Evolutionary conservation across 2,888 invertebrate genomes (phyloP).

Genomic region (Tenthredo distinguenda): DNA sequence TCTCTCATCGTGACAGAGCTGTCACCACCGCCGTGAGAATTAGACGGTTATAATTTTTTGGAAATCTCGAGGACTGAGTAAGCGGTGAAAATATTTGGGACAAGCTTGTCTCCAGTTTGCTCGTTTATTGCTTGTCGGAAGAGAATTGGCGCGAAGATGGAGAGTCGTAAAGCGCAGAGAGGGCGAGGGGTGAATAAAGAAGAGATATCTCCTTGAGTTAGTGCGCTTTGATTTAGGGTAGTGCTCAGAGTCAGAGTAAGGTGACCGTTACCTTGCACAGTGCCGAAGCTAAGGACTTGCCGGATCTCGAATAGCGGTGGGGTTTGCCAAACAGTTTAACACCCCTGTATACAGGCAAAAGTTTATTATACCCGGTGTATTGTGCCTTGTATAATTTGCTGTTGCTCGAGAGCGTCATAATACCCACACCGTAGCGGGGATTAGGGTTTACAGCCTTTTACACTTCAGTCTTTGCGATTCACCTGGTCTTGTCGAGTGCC

Average conservation of each 20-base stretch:
- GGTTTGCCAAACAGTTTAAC: slow-evolving; percentile 40
- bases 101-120: neutral
- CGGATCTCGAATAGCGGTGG: slow-evolving; percentile 23
- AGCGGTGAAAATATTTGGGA: slow-evolving; percentile 5
- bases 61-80: neutral
- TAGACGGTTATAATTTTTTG: neutral
- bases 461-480: neutral
- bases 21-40: neutral
- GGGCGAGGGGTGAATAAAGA: neutral
- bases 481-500: slow-evolving; percentile 41
- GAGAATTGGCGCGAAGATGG: slow-evolving; percentile 27
- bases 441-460: slow-evolving; percentile 48
- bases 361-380: slow-evolving; percentile 66
- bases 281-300: neutral
- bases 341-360: slow-evolving; percentile 44
- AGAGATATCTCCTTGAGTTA: slow-evolving; percentile 5
- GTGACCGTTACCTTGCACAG: slow-evolving; percentile 47
- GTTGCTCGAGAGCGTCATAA: slow-evolving; percentile 63
- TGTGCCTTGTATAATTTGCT: slow-evolving; percentile 57
- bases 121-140: slow-evolving; percentile 21
- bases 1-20: neutral
- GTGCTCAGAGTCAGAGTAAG: slow-evolving; percentile 51
- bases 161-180: slow-evolving; percentile 43
- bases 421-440: slow-evolving; percentile 32
- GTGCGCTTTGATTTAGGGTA: slow-evolving; percentile 57